phyloP scores from a whole-genome alignment of 2,113 vertebrate genomes.

The Clupea harengus region DNA sequence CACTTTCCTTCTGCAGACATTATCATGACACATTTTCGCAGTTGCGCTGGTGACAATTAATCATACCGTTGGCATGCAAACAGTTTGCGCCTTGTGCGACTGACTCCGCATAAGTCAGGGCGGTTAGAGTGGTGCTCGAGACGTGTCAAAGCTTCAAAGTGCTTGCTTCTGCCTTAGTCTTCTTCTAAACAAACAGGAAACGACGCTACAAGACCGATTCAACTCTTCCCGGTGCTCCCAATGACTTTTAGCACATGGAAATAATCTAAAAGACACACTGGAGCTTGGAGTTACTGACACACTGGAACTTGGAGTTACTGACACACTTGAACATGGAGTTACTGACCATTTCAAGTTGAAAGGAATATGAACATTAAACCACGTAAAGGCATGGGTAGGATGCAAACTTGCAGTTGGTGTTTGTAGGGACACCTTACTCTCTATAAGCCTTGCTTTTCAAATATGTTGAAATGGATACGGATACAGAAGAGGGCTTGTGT shows the following conservation, averaged over 20 bases:
- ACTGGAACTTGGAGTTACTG: constrained; percentile 35
- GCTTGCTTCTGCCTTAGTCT: neutral
- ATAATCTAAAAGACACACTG: constrained; percentile 42
- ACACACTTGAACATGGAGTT: constrained; percentile 31
- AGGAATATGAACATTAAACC: constrained; percentile 24
- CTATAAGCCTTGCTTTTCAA: neutral
- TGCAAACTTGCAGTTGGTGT: constrained; percentile 12
- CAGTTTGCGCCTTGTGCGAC: constrained; percentile 21
- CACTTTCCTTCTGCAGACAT: constrained; percentile 28
- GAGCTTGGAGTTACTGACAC: constrained; percentile 34
- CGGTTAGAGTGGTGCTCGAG: neutral
- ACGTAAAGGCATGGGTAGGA: constrained; percentile 20
- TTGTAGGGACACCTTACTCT: neutral
- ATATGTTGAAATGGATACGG: neutral
- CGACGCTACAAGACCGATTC: neutral
- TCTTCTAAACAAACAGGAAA: too few species aligned
- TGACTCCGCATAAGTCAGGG: constrained; percentile 31
- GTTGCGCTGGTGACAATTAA: constrained; percentile 39
- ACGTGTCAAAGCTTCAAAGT: neutral
- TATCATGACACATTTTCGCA: constrained; percentile 41
- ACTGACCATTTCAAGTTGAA: constrained; percentile 47
- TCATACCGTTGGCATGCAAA: constrained; percentile 53
- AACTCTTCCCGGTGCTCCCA: neutral
- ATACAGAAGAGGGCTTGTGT: neutral
- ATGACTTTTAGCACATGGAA: constrained; percentile 6